phyloP scores from a whole-genome alignment of 2,888 invertebrate genomes.

The Tinea semifulvella region DNA sequence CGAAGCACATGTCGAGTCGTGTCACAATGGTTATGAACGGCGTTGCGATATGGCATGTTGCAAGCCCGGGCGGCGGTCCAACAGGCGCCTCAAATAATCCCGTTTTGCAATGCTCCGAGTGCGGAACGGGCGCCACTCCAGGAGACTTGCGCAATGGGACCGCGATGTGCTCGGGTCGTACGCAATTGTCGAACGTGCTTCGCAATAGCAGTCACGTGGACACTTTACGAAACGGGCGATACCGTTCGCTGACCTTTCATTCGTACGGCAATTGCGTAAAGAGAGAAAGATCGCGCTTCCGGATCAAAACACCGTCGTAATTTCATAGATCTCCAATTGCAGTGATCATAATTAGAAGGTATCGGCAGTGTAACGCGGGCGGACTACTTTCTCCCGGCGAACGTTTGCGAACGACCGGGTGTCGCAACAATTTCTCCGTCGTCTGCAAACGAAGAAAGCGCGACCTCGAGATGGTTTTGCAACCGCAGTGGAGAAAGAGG shows the following conservation, averaged over 20 bases:
- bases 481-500: slow-evolving; percentile 48
- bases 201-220: slow-evolving; percentile 27
- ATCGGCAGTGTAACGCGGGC: slow-evolving; percentile 49
- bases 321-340: slow-evolving; percentile 55
- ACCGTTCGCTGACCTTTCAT: slow-evolving; percentile 51
- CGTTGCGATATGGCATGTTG: slow-evolving; percentile 65
- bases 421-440: slow-evolving; percentile 64
- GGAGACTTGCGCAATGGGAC: slow-evolving; percentile 35
- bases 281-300: slow-evolving; percentile 8
- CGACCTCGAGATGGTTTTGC: slow-evolving; percentile 63
- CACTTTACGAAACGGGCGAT: slow-evolving; percentile 40
- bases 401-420: slow-evolving; percentile 41
- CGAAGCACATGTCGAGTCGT: slow-evolving; percentile 33
- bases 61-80: slow-evolving; percentile 62
- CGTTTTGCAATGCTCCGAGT: slow-evolving; percentile 60
- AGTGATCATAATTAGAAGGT: slow-evolving; percentile 62
- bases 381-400: slow-evolving; percentile 65
- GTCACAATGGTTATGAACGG: slow-evolving; percentile 62
- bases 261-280: slow-evolving; percentile 42
- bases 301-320: neutral
- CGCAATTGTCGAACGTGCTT: slow-evolving; percentile 40
- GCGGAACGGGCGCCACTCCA: slow-evolving; percentile 60
- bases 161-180: slow-evolving; percentile 27
- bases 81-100: slow-evolving; percentile 57
- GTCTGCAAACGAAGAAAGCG: slow-evolving; percentile 62